A percentile compares a stretch with the other conserved stretches of the same genome.
phyloP scores from a whole-genome alignment of 2,888 invertebrate species.

The Pharmacophagus antenor region DNA sequence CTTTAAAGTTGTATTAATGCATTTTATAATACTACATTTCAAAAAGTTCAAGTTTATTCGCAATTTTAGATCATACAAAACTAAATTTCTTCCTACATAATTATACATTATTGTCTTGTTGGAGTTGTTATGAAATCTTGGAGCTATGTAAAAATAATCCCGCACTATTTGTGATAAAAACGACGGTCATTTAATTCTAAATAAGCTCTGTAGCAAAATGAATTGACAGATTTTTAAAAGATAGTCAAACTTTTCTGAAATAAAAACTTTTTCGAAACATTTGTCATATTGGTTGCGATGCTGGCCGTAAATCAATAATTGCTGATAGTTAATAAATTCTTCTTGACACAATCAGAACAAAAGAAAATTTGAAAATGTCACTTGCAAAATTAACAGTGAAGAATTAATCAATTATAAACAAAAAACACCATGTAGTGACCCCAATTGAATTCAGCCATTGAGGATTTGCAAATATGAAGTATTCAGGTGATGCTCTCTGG shows the following conservation, averaged over 20 bases:
- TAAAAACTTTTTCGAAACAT: constrained; percentile 1
- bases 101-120: too few relatives aligned
- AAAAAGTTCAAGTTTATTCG: too few relatives aligned
- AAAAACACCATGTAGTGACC: constrained; percentile 50
- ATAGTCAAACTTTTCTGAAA: not conserved
- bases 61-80: too few relatives aligned
- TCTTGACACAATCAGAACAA: constrained; percentile 51
- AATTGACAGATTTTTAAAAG: not conserved
- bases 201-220: not conserved
- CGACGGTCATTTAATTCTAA: too few relatives aligned
- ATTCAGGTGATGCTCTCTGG: constrained; percentile 44
- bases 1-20: too few relatives aligned
- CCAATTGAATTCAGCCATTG: constrained; percentile 24
- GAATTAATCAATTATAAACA: constrained; percentile 37
- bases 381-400: constrained; percentile 53
- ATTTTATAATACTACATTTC: too few relatives aligned
- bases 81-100: too few relatives aligned
- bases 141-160: too few relatives aligned
- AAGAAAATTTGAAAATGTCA: constrained; percentile 55
- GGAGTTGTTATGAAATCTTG: too few relatives aligned
- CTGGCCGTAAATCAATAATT: constrained; percentile 24
- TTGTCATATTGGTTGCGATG: constrained; percentile 10
- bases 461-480: constrained; percentile 30
- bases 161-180: too few relatives aligned
- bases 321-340: constrained; percentile 14